Evolutionary conservation across 2,113 vertebrate species (phyloP).

Genomic region (Chamaetylas fuelleborni): DNA sequence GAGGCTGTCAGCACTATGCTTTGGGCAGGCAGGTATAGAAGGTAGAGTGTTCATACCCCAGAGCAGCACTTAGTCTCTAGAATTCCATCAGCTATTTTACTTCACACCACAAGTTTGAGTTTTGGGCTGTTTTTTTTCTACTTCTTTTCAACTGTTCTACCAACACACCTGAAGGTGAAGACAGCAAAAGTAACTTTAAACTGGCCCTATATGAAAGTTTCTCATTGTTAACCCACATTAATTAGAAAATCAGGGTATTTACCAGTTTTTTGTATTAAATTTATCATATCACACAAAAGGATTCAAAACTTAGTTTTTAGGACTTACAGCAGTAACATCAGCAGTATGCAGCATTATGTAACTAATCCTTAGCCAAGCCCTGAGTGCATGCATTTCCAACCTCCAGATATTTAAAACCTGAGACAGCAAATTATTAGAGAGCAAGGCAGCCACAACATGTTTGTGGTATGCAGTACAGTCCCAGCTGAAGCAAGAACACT

Average conservation of each 20-base stretch:
- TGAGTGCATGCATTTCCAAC: neutral
- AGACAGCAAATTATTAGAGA: neutral
- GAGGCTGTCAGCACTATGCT: neutral
- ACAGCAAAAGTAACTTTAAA: neutral
- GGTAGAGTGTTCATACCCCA: neutral
- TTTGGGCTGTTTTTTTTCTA: accelerated
- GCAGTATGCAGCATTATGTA: neutral
- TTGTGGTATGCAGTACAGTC: neutral
- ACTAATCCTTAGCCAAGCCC: neutral
- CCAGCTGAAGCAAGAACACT: neutral
- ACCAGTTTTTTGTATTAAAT: neutral
- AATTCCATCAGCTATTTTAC: neutral
- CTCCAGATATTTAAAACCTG: neutral
- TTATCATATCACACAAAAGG: neutral
- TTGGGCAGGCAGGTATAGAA: neutral
- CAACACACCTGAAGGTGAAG: neutral
- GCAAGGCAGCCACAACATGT: neutral
- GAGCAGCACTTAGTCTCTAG: neutral
- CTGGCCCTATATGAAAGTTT: neutral
- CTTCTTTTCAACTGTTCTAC: neutral
- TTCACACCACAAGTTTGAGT: neutral
- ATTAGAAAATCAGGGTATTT: neutral
- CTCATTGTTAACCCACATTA: neutral
- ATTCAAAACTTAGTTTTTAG: neutral
- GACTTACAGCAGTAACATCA: neutral